These are phyloP conservation scores for Candidula unifasciata DNA, from an alignment of 2,888 invertebrate species.

Conservation along the genomic window DNA sequence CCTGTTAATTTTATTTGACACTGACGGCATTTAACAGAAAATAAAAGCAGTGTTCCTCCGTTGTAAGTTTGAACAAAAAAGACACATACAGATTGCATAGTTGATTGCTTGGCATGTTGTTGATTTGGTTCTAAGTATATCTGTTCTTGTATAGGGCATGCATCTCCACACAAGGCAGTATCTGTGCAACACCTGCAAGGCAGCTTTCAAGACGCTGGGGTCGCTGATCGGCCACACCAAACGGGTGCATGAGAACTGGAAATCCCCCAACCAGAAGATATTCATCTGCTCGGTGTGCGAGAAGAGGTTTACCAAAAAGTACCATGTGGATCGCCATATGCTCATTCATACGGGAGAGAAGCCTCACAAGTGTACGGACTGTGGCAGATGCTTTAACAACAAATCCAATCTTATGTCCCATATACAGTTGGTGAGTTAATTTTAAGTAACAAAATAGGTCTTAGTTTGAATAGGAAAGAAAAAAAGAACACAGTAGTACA, in stretches of 20 bases:
- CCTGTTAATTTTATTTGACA: no score
- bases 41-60: no score
- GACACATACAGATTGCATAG: no score
- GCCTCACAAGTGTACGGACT: slow-evolving; percentile 74
- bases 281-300: slow-evolving; percentile 75
- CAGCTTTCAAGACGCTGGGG: slow-evolving; percentile 73
- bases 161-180: slow-evolving; percentile 74
- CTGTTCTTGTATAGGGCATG: slow-evolving; percentile 66
- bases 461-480: no score
- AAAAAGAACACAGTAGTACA: no score
- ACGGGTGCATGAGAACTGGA: slow-evolving; percentile 74
- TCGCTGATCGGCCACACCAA: slow-evolving; percentile 75
- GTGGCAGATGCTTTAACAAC: slow-evolving; percentile 74
- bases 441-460: no score
- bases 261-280: slow-evolving; percentile 74
- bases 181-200: slow-evolving; percentile 73
- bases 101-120: no score
- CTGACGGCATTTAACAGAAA: no score
- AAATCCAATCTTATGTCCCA: slow-evolving; percentile 75
- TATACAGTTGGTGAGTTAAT: slow-evolving; percentile 64
- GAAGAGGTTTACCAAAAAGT: slow-evolving; percentile 75
- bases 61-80: no score
- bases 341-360: slow-evolving; percentile 74
- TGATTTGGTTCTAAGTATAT: no score
- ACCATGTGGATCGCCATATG: slow-evolving; percentile 75